These are phyloP conservation scores for Petrosia ficiformis DNA, from an alignment of 37 sponge, comb jelly and placozoan genomes.

Conservation along the genomic window DNA sequence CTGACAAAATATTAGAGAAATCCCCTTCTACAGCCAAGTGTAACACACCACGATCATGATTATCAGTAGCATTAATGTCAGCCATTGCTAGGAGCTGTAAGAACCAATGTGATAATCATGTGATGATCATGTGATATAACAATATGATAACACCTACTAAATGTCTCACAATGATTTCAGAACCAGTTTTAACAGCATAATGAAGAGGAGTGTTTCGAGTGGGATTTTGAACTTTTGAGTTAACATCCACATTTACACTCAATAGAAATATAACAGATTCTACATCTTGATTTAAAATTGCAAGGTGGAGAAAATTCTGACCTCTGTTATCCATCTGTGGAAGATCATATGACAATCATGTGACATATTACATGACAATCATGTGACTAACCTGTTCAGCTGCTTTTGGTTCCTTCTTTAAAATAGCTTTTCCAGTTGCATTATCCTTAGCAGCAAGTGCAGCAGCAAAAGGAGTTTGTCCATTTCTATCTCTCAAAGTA, in stretches of 20 bases:
- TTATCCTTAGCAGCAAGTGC: constrained; percentile 81
- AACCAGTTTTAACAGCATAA: constrained; percentile 80
- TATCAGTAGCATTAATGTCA: constrained; percentile 67
- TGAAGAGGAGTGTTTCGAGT: constrained; percentile 81
- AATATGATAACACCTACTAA: constrained; percentile 48
- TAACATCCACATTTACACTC: constrained; percentile 82
- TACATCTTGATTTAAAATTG: constrained; percentile 73
- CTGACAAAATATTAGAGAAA: constrained; percentile 67
- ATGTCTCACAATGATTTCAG: constrained; percentile 86
- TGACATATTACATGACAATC: not conserved
- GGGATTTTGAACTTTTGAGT: constrained; percentile 74
- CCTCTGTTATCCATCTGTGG: constrained; percentile 73
- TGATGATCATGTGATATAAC: not conserved
- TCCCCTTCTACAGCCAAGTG: constrained; percentile 90
- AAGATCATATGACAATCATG: not conserved
- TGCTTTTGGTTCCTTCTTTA: constrained; percentile 83
- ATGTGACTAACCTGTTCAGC: constrained; percentile 68
- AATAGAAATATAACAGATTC: constrained; percentile 85
- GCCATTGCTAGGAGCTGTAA: constrained; percentile 81
- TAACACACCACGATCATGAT: constrained; percentile 53
- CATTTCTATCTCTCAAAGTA: constrained; percentile 59
- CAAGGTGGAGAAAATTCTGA: constrained; percentile 84
- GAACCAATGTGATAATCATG: not conserved
- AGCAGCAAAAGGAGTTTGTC: constrained; percentile 84
- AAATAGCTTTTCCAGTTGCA: constrained; percentile 73